phyloP scores from a whole-genome alignment of 2,888 invertebrate genomes.

The Beris chalybata region DNA sequence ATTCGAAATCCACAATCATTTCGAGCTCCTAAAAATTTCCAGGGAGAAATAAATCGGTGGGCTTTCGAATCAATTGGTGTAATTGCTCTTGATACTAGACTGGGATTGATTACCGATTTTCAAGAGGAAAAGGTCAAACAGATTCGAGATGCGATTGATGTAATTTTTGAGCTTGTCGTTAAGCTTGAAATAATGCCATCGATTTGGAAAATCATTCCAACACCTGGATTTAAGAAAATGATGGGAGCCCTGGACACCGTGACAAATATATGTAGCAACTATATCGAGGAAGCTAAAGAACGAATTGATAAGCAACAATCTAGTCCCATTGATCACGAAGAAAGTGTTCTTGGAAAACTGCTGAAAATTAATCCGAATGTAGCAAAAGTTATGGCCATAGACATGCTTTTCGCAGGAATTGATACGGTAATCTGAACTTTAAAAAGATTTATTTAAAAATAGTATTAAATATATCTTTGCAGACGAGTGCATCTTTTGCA shows the following conservation, averaged over 20 bases:
- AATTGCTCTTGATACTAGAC: conserved; percentile 50
- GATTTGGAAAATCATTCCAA: conserved; percentile 48
- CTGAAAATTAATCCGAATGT: conserved; percentile 57
- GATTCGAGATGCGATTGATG: conserved; percentile 22
- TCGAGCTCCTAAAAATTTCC: conserved; percentile 57
- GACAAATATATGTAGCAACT: conserved; percentile 44
- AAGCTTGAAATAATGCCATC: conserved; percentile 50
- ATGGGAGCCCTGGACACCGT: conserved; percentile 52
- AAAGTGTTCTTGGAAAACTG: conserved; percentile 60
- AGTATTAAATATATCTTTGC: not conserved
- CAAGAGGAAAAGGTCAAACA: too few species aligned
- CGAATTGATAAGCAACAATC: conserved; percentile 35
- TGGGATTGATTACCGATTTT: conserved; percentile 20
- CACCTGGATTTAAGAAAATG: conserved; percentile 48
- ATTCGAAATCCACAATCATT: conserved; percentile 46
- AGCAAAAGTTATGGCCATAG: conserved; percentile 61
- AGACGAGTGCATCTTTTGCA: conserved; percentile 63
- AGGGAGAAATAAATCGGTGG: conserved; percentile 60
- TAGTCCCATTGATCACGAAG: conserved; percentile 39
- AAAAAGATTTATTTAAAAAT: not conserved
- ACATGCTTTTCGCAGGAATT: conserved; percentile 64
- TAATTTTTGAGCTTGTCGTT: conserved; percentile 28
- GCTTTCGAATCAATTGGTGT: conserved; percentile 60
- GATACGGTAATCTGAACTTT: conserved; percentile 59
- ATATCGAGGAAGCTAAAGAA: conserved; percentile 45